Percentiles rank a stretch among this genome's conserved stretches.
Evolutionary conservation across 2,888 invertebrate genomes (phyloP).

Genomic region (Eristalinus sepulchralis): DNA sequence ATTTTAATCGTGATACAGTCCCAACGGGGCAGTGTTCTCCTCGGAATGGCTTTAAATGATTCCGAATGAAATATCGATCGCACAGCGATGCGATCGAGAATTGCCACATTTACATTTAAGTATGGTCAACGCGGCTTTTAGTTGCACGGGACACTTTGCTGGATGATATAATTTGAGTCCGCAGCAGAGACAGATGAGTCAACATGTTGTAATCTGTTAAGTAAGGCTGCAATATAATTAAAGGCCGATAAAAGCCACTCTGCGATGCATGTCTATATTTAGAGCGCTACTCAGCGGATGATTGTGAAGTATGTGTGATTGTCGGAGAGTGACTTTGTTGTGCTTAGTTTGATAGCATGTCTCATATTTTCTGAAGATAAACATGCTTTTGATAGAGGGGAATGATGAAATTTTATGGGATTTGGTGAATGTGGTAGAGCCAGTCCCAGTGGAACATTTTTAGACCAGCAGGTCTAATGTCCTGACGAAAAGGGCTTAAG

Average conservation of each 20-base stretch:
- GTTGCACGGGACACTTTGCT: not conserved
- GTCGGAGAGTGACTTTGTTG: not conserved
- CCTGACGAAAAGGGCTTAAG: too few species aligned
- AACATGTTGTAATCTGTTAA: slow-evolving; percentile 19
- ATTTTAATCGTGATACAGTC: slow-evolving; percentile 61
- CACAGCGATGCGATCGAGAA: slow-evolving; percentile 28
- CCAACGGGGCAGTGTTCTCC: not conserved
- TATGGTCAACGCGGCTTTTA: slow-evolving; percentile 45
- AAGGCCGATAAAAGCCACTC: not conserved
- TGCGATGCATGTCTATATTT: slow-evolving; percentile 61
- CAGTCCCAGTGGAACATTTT: too few species aligned
- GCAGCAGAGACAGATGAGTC: slow-evolving; percentile 2
- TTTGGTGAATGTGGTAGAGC: too few species aligned
- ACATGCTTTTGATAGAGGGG: too few species aligned
- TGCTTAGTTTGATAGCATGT: too few species aligned
- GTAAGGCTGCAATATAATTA: not conserved
- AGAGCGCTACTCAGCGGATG: slow-evolving; percentile 45
- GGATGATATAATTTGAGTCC: not conserved
- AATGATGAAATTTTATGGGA: too few species aligned
- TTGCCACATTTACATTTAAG: slow-evolving; percentile 58
- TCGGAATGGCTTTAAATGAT: slow-evolving; percentile 57
- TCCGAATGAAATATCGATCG: slow-evolving; percentile 60
- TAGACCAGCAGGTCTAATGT: too few species aligned
- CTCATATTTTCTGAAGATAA: too few species aligned
- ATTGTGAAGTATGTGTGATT: slow-evolving; percentile 39